Conservation (phyloP, 1,140 invertebrate genomes). For the Phymorhynchus buccinoides region DNA sequence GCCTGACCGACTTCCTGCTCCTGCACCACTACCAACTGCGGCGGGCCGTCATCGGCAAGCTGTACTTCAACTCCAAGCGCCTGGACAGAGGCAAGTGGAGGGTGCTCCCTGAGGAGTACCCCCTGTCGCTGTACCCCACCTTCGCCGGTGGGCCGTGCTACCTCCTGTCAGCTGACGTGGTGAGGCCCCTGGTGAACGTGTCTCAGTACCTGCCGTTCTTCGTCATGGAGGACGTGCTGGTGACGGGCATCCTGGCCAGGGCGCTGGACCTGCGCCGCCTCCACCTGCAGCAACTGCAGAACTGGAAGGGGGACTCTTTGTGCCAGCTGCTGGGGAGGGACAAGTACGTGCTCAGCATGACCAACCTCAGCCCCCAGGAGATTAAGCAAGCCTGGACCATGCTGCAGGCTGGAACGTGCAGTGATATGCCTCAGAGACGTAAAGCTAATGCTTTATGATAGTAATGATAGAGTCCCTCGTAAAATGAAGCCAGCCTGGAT, state of each 20-base stretch:
- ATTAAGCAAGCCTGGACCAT: neutral
- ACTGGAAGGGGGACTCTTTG: neutral
- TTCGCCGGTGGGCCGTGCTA: slow-evolving; percentile 23
- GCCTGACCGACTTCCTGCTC: slow-evolving; percentile 46
- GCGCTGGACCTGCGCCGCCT: slow-evolving; percentile 45
- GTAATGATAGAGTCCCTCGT: too few species aligned
- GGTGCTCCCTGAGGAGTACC: slow-evolving; percentile 6
- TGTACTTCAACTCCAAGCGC: slow-evolving; percentile 6
- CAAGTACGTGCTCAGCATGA: neutral
- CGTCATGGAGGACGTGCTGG: slow-evolving; percentile 29
- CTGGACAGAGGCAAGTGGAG: slow-evolving; percentile 18
- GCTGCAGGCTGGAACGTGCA: neutral
- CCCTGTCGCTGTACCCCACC: slow-evolving; percentile 24
- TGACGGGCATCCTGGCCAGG: slow-evolving; percentile 43
- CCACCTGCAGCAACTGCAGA: slow-evolving; percentile 34
- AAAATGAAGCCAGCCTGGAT: too few species aligned
- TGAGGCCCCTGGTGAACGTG: neutral
- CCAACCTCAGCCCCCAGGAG: neutral
- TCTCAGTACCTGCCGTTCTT: slow-evolving; percentile 25
- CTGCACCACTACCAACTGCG: slow-evolving; percentile 23
- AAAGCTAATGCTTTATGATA: too few species aligned
- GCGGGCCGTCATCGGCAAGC: slow-evolving; percentile 13
- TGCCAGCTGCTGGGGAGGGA: neutral
- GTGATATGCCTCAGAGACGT: neutral
- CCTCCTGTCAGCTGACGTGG: slow-evolving; percentile 13